Conservation (phyloP, 2,113 vertebrate species). For the Megaceryle torquata region DNA sequence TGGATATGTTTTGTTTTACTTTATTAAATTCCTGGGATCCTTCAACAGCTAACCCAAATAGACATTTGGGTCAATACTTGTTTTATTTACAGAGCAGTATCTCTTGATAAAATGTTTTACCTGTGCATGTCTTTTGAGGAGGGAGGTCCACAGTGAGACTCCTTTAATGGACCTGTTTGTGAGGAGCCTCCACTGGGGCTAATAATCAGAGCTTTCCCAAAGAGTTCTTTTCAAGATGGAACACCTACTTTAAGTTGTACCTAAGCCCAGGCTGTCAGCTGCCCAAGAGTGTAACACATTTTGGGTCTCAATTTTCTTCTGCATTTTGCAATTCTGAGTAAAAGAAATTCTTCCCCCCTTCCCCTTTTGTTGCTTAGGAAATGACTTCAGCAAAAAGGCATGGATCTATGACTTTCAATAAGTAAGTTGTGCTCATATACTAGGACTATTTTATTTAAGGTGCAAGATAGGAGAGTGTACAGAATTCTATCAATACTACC, state of each 20-base stretch:
- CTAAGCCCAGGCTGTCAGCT: neutral
- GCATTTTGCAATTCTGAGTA: neutral
- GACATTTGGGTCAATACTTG: neutral
- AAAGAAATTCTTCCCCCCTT: neutral
- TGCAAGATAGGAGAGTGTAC: neutral
- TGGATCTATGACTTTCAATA: neutral
- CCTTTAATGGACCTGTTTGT: neutral
- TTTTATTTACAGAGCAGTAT: neutral
- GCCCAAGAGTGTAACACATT: fast-evolving
- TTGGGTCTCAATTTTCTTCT: neutral
- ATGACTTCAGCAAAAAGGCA: neutral
- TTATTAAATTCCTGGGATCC: neutral
- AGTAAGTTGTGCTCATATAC: neutral
- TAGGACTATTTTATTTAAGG: neutral
- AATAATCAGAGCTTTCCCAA: neutral
- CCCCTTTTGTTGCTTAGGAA: neutral
- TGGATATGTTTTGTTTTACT: neutral
- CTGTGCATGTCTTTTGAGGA: neutral
- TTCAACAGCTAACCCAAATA: neutral
- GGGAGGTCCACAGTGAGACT: too few relatives aligned
- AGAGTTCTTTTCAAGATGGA: neutral
- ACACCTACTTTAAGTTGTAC: neutral
- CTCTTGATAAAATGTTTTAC: neutral
- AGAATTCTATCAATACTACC: neutral
- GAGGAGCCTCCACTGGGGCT: neutral